Evolutionary conservation across 2,113 vertebrate genomes (phyloP).

Genomic region (Seriola dumerili): DNA sequence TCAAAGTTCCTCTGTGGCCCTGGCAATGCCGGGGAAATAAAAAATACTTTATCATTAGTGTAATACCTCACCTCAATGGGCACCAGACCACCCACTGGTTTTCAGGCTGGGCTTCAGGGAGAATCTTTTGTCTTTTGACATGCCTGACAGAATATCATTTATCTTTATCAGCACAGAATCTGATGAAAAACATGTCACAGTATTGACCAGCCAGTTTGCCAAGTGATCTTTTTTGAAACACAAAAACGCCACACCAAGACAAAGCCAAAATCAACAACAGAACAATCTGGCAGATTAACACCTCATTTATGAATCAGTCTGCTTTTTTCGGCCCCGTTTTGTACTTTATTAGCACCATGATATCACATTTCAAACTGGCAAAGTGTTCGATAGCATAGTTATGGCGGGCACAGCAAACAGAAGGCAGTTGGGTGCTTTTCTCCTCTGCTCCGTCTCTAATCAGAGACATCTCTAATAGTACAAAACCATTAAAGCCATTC

Average conservation of each 20-base stretch:
- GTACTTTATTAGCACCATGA: neutral
- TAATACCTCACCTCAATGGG: conserved; percentile 33
- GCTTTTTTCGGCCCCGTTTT: neutral
- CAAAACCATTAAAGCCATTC: conserved; percentile 48
- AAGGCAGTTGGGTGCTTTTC: conserved; percentile 23
- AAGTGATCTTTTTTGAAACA: conserved; percentile 24
- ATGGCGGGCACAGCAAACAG: conserved; percentile 1
- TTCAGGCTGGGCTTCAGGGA: conserved; percentile 40
- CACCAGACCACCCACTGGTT: conserved; percentile 34
- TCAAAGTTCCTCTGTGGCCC: conserved; percentile 60
- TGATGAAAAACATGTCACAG: conserved; percentile 32
- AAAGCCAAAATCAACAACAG: conserved; percentile 9
- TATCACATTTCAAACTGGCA: conserved; percentile 24
- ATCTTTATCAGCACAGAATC: neutral
- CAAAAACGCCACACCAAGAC: neutral
- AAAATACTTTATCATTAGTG: conserved; percentile 54
- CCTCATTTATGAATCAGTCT: conserved; percentile 28
- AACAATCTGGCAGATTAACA: conserved; percentile 22
- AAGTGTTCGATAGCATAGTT: neutral
- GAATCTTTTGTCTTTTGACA: conserved; percentile 29
- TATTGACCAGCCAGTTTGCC: conserved; percentile 16
- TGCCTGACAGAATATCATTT: conserved; percentile 18
- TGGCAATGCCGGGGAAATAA: neutral
- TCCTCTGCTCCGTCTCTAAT: conserved; percentile 27
- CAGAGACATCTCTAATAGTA: conserved; percentile 42